Percentiles rank a stretch among this genome's conserved stretches.
These are phyloP conservation scores for Scyliorhinus canicula DNA, from an alignment of 2,797 vertebrate species.

Conservation along the genomic window DNA sequence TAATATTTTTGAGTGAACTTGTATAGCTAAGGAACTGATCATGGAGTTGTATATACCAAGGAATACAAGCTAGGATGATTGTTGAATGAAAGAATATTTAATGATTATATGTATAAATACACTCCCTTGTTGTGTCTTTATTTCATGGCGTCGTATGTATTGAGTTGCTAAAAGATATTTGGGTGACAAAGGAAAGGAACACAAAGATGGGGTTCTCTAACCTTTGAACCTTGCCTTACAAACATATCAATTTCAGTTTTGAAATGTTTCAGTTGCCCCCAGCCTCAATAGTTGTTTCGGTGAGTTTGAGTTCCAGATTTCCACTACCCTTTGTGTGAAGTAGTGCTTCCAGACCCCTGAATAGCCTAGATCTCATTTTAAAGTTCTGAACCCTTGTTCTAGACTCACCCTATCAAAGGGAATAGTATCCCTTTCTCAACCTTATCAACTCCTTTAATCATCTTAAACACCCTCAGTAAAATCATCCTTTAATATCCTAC, in stretches of 20 bases:
- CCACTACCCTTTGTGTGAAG: too few species aligned
- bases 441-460: neutral
- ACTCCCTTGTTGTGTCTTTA: slow-evolving; percentile 30
- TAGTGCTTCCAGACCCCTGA: neutral
- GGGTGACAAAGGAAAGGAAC: neutral
- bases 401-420: too few species aligned
- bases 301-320: neutral
- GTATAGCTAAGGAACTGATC: slow-evolving; percentile 32
- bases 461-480: neutral
- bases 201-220: neutral
- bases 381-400: neutral
- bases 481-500: neutral
- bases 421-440: neutral
- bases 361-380: neutral
- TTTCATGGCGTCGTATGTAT: neutral
- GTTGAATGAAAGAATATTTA: slow-evolving; percentile 33
- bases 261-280: neutral
- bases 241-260: neutral
- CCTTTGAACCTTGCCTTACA: neutral
- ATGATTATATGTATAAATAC: slow-evolving; percentile 35
- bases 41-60: slow-evolving; percentile 32
- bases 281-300: neutral
- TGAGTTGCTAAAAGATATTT: slow-evolving; percentile 1
- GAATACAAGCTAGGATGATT: slow-evolving; percentile 29
- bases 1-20: slow-evolving; percentile 37